Evolutionary conservation across 1,140 invertebrate species (phyloP), one percentile per base, ranked within the genome.

Genomic region (Hypsibius dujardini): DNA sequence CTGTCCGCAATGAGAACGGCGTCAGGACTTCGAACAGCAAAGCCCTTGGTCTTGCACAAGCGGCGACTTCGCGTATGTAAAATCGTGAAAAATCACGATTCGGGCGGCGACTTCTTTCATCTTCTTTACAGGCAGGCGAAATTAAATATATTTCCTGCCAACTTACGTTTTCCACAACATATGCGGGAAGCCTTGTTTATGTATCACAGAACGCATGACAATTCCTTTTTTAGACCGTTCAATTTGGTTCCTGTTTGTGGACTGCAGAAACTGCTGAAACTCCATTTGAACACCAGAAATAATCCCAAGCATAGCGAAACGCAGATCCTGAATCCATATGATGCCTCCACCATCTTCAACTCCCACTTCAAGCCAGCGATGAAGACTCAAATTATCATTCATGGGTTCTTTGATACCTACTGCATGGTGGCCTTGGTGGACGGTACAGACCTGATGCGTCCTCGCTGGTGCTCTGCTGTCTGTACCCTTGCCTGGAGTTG

Each of bases 341-440:
- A 76, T 67, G 45, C 60, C 12, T 60, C 46, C 46, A 72, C 73
- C 12, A 56, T 77, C 42, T 12, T 7, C 62, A 67, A 67, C 12
- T 67, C 62, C 12, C 12, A 67, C 62, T 67, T 67, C 62, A 67
- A 67, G 12, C 62, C 62, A 12, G 45, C 3, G 12, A 12, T 15
- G 3, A 67, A 67, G 45, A 78, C 76, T 59, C 77, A 78, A 74
- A 75, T 80, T 46, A 74, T 79, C 15, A 75, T 77, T 2, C 79
- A 80, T 72, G 79, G 79, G 2, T 80, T 78, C 67, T 62, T 76
- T 0, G 76, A 79, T 59, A 75, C 75, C 67, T 74, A 75, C 2
- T 69, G n/a, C n/a, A n/a, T n/a, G 72, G 7, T 67, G 60, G 1
- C 7, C 59, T 14, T 79, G 77, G 78, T 73, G 62, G 62, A 56